Percentiles rank a stretch among this genome's conserved stretches.
Conservation (phyloP, 2,797 vertebrate species). For the Sitta carolinensis region DNA sequence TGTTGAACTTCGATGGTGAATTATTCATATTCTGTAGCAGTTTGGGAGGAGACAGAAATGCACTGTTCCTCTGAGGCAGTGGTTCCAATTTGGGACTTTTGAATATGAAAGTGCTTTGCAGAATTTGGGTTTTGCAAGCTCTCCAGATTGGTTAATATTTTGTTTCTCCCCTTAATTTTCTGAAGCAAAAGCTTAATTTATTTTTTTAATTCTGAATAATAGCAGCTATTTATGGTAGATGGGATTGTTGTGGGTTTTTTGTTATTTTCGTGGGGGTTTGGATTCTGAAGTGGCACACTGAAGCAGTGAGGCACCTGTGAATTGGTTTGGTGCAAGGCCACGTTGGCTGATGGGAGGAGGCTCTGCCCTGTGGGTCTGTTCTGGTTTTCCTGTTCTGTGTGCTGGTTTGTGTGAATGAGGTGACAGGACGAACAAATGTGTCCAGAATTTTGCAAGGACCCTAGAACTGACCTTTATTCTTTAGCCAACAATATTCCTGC, state of each 20-base stretch:
- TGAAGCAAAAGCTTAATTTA: background rate
- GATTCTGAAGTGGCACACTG: background rate
- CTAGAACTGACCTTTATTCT: background rate
- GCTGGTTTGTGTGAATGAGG: background rate
- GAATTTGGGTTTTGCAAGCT: background rate
- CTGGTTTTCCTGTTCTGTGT: background rate
- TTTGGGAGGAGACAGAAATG: background rate
- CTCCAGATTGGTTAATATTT: background rate
- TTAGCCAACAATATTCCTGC: background rate
- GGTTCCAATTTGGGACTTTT: background rate
- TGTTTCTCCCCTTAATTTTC: background rate
- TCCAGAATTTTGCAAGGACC: background rate
- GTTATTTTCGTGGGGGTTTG: background rate
- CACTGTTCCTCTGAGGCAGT: background rate
- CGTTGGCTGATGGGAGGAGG: background rate
- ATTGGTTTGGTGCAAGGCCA: background rate
- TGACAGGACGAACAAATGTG: background rate
- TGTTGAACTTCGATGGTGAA: background rate
- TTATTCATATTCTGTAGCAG: background rate
- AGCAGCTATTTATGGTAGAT: background rate
- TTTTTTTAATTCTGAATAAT: background rate
- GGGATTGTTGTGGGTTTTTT: background rate
- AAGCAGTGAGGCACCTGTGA: background rate
- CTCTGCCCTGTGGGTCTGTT: background rate
- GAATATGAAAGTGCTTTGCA: background rate